These are phyloP conservation scores for Hippopotamyrus pictus DNA, from an alignment of 2,797 vertebrate genomes.

Conservation along the genomic window DNA sequence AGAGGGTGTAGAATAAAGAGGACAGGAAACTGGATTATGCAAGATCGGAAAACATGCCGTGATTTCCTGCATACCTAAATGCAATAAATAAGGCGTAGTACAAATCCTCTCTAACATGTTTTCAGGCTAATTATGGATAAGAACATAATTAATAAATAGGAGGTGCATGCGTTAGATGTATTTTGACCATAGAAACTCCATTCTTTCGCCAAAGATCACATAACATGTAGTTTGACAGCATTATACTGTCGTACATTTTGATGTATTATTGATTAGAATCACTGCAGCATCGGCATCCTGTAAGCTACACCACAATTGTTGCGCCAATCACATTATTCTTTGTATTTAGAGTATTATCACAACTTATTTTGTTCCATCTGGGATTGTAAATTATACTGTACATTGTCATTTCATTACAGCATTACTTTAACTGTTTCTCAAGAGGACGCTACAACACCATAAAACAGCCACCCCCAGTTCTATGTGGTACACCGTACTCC, in stretches of 20 bases:
- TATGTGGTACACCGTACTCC: constrained; percentile 4
- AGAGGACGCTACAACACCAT: constrained; percentile 26
- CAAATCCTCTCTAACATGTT: background rate
- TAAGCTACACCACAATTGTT: background rate
- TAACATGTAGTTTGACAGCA: background rate
- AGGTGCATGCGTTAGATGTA: background rate
- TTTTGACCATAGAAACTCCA: background rate
- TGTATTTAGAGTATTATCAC: background rate
- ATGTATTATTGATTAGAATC: background rate
- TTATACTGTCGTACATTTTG: background rate
- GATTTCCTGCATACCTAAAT: background rate
- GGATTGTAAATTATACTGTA: background rate
- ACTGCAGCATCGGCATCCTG: background rate
- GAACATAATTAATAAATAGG: background rate
- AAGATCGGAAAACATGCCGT: background rate
- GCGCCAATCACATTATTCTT: background rate
- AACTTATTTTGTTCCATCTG: background rate
- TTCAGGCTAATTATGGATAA: background rate
- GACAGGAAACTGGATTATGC: background rate
- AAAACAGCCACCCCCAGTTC: constrained; percentile 12
- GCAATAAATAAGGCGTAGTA: background rate
- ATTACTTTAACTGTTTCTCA: constrained; percentile 7
- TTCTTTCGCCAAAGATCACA: background rate
- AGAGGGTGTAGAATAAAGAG: background rate
- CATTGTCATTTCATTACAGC: background rate